Percentiles rank a stretch among this genome's conserved stretches.
Evolutionary conservation across 2,888 invertebrate genomes (phyloP).

Genomic region (Cantharis rufa): DNA sequence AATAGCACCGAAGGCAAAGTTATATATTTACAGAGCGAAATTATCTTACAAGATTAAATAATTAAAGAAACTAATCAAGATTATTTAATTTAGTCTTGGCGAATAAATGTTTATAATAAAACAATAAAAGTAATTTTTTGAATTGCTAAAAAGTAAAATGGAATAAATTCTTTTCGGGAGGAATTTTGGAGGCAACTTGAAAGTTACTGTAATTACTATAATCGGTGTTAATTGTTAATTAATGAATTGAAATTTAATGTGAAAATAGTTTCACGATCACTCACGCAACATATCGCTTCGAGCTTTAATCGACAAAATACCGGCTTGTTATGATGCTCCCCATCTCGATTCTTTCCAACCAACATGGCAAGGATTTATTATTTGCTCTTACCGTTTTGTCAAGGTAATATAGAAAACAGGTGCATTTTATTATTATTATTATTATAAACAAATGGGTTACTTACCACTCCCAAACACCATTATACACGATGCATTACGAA

Average conservation of each 20-base stretch:
- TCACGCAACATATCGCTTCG: conserved; percentile 1
- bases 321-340: conserved; percentile 9
- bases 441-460: conserved; percentile 9
- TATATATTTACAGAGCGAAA: neutral
- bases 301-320: conserved; percentile 16
- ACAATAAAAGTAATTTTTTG: neutral
- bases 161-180: neutral
- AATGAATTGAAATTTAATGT: neutral
- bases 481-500: neutral
- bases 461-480: conserved; percentile 10
- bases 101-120: neutral
- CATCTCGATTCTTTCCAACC: conserved; percentile 2
- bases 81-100: neutral
- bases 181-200: neutral
- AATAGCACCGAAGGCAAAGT: neutral
- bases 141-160: neutral
- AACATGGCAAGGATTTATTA: neutral
- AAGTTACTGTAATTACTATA: neutral
- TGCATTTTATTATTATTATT: conserved; percentile 8
- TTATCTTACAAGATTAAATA: neutral
- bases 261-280: neutral
- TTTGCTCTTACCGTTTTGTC: conserved; percentile 3
- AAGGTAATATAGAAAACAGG: conserved; percentile 14
- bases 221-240: neutral
- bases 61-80: neutral